These are phyloP conservation scores for Epinotia nisella DNA, from an alignment of 2,888 invertebrate genomes.

Conservation along the genomic window DNA sequence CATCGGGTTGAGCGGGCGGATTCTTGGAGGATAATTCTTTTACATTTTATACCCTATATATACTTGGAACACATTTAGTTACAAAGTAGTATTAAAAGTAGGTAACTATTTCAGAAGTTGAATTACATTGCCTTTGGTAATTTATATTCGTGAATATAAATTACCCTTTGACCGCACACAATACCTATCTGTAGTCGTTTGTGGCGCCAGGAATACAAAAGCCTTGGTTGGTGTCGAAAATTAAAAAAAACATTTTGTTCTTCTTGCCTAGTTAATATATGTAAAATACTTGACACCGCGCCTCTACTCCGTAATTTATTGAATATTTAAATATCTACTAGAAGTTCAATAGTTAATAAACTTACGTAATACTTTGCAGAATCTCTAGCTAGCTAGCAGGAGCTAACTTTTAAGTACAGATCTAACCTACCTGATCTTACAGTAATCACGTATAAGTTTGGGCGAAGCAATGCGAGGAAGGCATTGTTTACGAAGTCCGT, in stretches of 20 bases:
- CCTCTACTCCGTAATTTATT: neutral
- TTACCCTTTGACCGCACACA: no score
- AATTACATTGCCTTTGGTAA: no score
- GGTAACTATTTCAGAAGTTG: no score
- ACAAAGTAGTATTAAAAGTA: no score
- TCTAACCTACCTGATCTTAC: neutral
- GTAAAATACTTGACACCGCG: neutral
- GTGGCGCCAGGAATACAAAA: no score
- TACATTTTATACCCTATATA: neutral
- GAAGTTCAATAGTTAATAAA: neutral
- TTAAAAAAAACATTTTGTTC: neutral
- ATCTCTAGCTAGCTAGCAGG: neutral
- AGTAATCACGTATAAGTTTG: neutral
- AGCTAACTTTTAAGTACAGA: neutral
- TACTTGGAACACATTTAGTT: no score
- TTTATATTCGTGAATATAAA: no score
- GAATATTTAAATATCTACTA: neutral
- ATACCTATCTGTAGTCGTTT: no score
- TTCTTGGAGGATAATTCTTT: conserved; percentile 24
- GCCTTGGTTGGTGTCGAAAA: neutral
- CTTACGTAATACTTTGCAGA: neutral
- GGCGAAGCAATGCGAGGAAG: neutral
- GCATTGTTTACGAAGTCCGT: conserved; percentile 69
- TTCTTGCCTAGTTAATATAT: neutral
- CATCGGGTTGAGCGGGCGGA: conserved; percentile 59